phyloP scores from a whole-genome alignment of 2,888 invertebrate genomes.

The Parelbella ahira region DNA sequence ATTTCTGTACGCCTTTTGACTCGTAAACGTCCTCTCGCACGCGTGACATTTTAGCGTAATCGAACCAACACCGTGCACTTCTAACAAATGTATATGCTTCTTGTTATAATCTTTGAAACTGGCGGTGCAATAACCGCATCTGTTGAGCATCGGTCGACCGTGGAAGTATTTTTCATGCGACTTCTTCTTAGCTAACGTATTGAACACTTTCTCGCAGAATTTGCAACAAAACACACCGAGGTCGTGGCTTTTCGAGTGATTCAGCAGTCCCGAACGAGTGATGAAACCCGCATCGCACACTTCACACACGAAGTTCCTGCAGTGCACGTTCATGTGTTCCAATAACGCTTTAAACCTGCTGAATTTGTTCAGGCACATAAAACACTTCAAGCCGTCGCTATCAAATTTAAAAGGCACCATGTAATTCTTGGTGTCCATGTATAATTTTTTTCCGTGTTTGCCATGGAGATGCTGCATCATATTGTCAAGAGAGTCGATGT shows the following conservation, averaged over 20 bases:
- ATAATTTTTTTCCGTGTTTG: conserved; percentile 39
- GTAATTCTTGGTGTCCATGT: conserved; percentile 44
- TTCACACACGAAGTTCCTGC: conserved; percentile 44
- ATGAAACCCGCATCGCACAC: conserved; percentile 43
- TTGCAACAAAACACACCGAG: conserved; percentile 19
- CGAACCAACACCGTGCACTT: conserved; percentile 34
- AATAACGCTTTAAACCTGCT: conserved; percentile 46
- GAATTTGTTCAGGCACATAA: conserved; percentile 43
- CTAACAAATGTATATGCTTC: conserved; percentile 35
- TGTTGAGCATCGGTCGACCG: conserved; percentile 43
- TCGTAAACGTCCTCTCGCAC: conserved; percentile 38
- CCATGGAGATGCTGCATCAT: conserved; percentile 41
- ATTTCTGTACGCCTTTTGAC: conserved; percentile 30
- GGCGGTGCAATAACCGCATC: conserved; percentile 41
- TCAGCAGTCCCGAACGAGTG: conserved; percentile 30
- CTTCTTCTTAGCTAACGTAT: conserved; percentile 5
- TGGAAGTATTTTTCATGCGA: conserved; percentile 26
- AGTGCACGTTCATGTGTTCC: conserved; percentile 52
- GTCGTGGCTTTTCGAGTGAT: conserved; percentile 25
- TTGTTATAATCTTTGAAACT: conserved; percentile 27
- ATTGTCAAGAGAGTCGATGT: conserved; percentile 40
- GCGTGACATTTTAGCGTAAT: conserved; percentile 36
- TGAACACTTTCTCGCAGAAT: conserved; percentile 26
- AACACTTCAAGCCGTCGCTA: conserved; percentile 44
- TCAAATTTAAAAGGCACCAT: conserved; percentile 61